Evolutionary conservation across 2,888 invertebrate genomes (phyloP).

Genomic region (Zootermopsis nevadensis): DNA sequence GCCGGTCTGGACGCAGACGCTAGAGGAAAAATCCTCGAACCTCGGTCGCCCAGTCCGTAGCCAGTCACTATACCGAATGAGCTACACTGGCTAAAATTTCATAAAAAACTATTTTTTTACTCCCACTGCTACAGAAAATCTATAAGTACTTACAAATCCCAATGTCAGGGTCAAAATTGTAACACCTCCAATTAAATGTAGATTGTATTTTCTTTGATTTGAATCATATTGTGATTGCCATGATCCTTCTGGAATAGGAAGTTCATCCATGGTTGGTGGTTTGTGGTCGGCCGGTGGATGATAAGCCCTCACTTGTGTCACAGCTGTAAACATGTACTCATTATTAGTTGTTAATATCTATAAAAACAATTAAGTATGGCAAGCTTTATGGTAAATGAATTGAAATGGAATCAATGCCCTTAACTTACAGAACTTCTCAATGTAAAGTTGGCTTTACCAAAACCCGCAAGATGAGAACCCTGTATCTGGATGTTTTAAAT

Average conservation of each 20-base stretch:
- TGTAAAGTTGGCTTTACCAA: background rate
- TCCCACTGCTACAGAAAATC: too few species aligned
- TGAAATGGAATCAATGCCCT: background rate
- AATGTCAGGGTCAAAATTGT: conserved; percentile 65
- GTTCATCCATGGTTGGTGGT: conserved; percentile 75
- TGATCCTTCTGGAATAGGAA: conserved; percentile 81
- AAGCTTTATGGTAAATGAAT: background rate
- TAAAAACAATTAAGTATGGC: background rate
- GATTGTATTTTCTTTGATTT: conserved; percentile 76
- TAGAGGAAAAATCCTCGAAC: too few species aligned
- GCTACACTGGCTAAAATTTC: background rate
- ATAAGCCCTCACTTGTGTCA: conserved; percentile 48
- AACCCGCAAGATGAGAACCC: background rate
- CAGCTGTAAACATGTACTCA: background rate
- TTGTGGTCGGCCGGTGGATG: conserved; percentile 54
- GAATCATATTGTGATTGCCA: conserved; percentile 78
- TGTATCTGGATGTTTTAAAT: background rate
- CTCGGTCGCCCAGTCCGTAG: too few species aligned
- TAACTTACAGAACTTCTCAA: background rate
- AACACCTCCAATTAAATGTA: conserved; percentile 71
- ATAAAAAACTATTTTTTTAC: background rate
- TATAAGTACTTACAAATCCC: conserved; percentile 62
- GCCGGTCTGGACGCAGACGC: too few species aligned
- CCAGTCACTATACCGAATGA: too few species aligned
- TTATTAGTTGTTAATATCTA: background rate